Base-by-base conservation (phyloP, 2,113 vertebrate genomes). In the Clarias magur region DNA sequence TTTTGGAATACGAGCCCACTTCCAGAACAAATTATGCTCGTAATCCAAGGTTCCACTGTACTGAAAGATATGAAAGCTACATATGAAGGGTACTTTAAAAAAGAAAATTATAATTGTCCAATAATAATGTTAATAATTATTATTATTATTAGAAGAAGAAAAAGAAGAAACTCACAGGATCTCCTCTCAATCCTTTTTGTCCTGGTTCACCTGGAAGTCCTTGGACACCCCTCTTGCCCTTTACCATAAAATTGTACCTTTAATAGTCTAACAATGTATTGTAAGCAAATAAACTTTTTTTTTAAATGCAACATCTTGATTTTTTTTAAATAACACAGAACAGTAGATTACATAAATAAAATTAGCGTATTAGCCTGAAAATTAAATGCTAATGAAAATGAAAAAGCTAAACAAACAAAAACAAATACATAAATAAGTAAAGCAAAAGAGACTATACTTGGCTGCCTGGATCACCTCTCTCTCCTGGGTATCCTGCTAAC, bases 171-270 rank as follows among this genome's bases (percentile, higher is more conserved):
- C 96, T 95, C 85, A 97, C 97, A 89, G 92, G 93, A 92, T 97
- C 96, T 91, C 97, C 96, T 94, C 95, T 95, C 73, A 96, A 88
- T 81, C 96, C 96, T 93, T 86, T 90, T 85, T 95, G 89, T 90
- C 96, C 97, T 85, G 70, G 90, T 1, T 91, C 90, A n/a, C 96
- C 96, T 15, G 86, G 53, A 78, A 92, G 91, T 86, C 97, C 96
- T 89, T 82, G 89, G 82, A 88, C 91, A 19, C 96, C 96, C 65
- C 92, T 95, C 90, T 89, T 94, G 65, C 97, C 97, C 97, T 97
- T 89, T 88, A 90, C 87, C 73, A 13, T 30, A 59, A 73, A 19
- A 82, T 56, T 25, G 92, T 92, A 91, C 97, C 96, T 27, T 68
- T 53, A 67, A 25, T 34, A 17, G 30, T 70, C 30, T 70, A 34